Conservation (phyloP, 1,140 invertebrate species). For the Tenebrio molitor region DNA sequence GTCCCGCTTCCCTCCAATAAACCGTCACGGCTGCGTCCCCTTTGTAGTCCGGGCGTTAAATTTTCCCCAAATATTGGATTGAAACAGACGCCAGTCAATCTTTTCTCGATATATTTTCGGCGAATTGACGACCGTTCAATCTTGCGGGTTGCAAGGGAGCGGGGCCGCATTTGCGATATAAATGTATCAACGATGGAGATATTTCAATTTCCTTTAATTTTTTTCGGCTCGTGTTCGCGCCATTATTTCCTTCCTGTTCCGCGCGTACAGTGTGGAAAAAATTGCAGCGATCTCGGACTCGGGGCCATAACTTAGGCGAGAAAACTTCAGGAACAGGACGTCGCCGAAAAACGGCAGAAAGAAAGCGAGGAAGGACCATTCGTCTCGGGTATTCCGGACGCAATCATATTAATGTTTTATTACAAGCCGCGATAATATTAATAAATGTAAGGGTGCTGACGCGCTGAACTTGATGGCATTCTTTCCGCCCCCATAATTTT, state of each 20-base stretch:
- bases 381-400: not conserved
- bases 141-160: not conserved
- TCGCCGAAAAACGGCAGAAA: not conserved
- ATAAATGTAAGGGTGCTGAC: slow-evolving; percentile 21
- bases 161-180: not conserved
- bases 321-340: slow-evolving; percentile 3
- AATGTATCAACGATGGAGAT: slow-evolving; percentile 10
- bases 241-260: slow-evolving; percentile 28
- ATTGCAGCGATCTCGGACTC: not conserved
- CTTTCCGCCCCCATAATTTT: slow-evolving; percentile 37
- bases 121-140: not conserved
- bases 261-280: not conserved
- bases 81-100: slow-evolving; percentile 7
- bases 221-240: slow-evolving; percentile 23
- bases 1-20: not conserved
- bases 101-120: not conserved
- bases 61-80: not conserved
- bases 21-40: not conserved
- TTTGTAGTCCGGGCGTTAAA: not conserved
- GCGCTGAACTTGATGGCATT: slow-evolving; percentile 31
- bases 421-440: slow-evolving; percentile 22
- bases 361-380: not conserved
- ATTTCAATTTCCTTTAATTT: slow-evolving; percentile 25
- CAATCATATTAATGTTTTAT: slow-evolving; percentile 39
- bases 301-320: not conserved